A percentile compares a stretch with the other conserved stretches of the same genome.
phyloP scores from a whole-genome alignment of 1,140 invertebrate genomes.

The Paramacrobiotus metropolitanus region DNA sequence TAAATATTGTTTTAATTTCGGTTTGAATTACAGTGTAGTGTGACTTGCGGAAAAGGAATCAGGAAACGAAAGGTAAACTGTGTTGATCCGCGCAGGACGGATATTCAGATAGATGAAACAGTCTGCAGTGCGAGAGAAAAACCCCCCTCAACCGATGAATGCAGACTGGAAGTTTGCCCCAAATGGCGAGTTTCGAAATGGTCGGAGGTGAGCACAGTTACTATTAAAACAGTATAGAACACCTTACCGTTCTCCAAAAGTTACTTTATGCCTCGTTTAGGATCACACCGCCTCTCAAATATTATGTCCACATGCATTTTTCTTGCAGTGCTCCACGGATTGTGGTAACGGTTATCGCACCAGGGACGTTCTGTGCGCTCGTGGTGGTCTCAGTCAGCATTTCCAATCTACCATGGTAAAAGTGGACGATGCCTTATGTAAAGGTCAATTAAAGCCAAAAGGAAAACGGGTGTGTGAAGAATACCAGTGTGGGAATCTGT shows the following conservation, averaged over 20 bases:
- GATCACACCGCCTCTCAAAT: background rate
- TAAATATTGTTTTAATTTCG: background rate
- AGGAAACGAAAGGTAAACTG: constrained; percentile 18
- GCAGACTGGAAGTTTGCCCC: constrained; percentile 14
- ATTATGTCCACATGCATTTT: background rate
- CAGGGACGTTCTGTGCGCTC: background rate
- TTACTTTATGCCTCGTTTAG: background rate
- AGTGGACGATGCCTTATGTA: background rate
- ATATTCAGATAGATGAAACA: constrained; percentile 14
- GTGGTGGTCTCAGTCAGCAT: background rate
- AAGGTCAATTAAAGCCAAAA: background rate
- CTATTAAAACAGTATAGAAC: background rate
- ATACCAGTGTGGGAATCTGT: background rate
- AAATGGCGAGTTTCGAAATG: constrained; percentile 21
- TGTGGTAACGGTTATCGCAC: background rate
- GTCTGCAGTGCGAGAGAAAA: constrained; percentile 16
- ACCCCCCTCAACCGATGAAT: constrained; percentile 15
- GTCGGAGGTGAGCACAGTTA: constrained; percentile 15
- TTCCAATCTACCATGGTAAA: background rate
- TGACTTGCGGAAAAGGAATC: constrained; percentile 11
- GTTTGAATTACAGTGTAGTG: constrained; percentile 8
- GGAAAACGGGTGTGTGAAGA: background rate
- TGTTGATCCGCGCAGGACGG: constrained; percentile 17
- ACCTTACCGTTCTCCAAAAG: too few species aligned
- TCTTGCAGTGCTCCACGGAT: background rate